Base-by-base conservation (phyloP, 2,888 invertebrate species). In the Zaprionus bogoriensis region DNA sequence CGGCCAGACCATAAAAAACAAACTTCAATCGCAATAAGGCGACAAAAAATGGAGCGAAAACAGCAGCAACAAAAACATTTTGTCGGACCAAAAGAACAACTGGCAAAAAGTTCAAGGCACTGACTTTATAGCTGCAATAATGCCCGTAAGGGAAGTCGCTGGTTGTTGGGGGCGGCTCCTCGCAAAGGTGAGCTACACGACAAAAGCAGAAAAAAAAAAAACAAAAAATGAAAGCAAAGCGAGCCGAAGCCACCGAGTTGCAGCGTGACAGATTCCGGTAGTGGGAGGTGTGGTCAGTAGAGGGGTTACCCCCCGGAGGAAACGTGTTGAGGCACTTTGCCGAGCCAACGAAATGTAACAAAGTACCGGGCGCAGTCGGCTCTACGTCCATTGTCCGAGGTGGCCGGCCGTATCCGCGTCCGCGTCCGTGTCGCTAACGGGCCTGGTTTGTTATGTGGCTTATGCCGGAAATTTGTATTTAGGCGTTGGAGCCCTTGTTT, bases 381-480 rank as follows among this genome's bases (percentile, higher is more conserved):
- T 17, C 46, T 38, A 50, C 48, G 47, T 61, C 67, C 36, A 68
- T 71, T 71, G 69, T 74, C 70, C 71, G 23, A 36, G 55, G n/a
- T 10, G 55, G 45, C 27, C 36, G 27, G 38, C 58, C 30, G 42
- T 46, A 27, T 12, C 20, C 32, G 50, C 28, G 55, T 22, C 47
- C 48, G 42, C 42, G 45, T 44, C 74, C 62, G 46, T 68, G 71
- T 67, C 71, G 74, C 80, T 61, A 67, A 73, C 80, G 65, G 80
- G 65, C 59, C 74, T 64, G 87, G 87, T 79, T 79, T 83, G 80
- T 83, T 80, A 73, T 80, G 80, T 74, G 80, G 80, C 87, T 79
- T 83, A 73, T 74, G 62, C 78, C 84, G 85, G 88, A 87, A 87
- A 87, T 85, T 87, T 85, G 84, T 87, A 81, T 81, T 87, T 86